Percentiles rank a stretch among this genome's conserved stretches.
phyloP scores from a whole-genome alignment of 1,140 invertebrate species.

The Penaeus chinensis region DNA sequence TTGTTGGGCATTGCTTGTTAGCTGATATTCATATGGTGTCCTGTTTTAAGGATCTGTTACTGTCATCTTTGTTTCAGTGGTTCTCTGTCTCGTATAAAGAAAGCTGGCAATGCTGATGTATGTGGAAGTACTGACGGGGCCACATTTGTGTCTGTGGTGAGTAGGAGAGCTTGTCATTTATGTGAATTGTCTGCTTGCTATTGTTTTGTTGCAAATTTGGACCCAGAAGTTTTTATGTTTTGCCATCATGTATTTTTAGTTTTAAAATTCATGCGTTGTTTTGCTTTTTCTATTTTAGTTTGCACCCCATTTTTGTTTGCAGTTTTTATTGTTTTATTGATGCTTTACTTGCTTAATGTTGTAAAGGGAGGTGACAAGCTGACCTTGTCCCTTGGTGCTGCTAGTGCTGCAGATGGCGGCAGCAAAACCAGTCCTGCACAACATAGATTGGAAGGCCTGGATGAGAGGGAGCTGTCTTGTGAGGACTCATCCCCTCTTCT shows the following conservation, averaged over 20 bases:
- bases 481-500: constrained; percentile 37
- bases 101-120: constrained; percentile 25
- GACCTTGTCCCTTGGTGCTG: constrained; percentile 43
- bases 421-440: constrained; percentile 14
- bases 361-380: constrained; percentile 51
- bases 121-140: constrained; percentile 50
- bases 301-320: constrained; percentile 27
- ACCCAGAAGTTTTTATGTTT: background rate
- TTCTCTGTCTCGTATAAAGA: constrained; percentile 46
- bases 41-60: background rate
- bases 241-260: background rate
- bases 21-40: no score
- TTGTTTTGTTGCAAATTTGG: background rate
- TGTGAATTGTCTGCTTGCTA: background rate
- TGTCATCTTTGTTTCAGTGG: constrained; percentile 14
- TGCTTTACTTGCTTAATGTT: constrained; percentile 27
- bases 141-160: constrained; percentile 55
- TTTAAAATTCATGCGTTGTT: constrained; percentile 18
- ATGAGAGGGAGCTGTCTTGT: constrained; percentile 23
- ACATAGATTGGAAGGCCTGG: constrained; percentile 25
- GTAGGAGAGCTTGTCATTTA: background rate
- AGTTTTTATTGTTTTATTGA: constrained; percentile 30
- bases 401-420: constrained; percentile 10
- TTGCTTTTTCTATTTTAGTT: constrained; percentile 24
- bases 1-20: no score